Percentiles rank a stretch among this genome's conserved stretches.
phyloP scores from a whole-genome alignment of 2,113 vertebrate species.

The Rhineura floridana region DNA sequence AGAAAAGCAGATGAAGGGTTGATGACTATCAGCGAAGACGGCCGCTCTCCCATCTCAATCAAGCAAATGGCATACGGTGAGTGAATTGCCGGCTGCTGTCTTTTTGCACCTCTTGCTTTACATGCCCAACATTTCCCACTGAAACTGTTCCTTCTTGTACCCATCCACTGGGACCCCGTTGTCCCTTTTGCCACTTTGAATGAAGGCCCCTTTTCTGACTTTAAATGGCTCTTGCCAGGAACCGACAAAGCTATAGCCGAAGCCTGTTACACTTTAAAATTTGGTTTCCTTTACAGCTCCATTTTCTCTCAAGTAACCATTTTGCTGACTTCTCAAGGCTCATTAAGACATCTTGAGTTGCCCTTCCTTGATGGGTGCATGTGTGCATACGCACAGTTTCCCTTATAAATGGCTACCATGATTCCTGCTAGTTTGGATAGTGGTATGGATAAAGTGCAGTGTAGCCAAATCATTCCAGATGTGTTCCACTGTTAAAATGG shows the following conservation, averaged over 20 bases:
- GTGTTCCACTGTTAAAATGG: background rate
- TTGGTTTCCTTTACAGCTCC: background rate
- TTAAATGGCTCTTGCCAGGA: background rate
- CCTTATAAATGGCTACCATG: background rate
- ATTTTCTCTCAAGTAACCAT: background rate
- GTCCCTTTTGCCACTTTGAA: background rate
- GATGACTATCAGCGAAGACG: conserved; percentile 76
- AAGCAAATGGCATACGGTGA: conserved; percentile 82
- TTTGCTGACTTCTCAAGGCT: background rate
- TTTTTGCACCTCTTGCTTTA: background rate
- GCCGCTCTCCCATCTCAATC: conserved; percentile 77
- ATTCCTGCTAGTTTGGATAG: background rate
- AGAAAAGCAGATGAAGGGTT: conserved; percentile 80
- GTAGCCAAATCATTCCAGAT: fast-evolving
- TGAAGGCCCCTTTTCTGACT: background rate
- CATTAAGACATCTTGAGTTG: background rate
- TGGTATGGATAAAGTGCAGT: background rate
- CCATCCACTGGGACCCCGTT: background rate
- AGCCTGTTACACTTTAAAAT: too few relatives aligned
- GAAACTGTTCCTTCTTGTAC: background rate
- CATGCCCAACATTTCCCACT: background rate
- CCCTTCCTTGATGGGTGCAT: background rate
- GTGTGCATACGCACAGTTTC: background rate
- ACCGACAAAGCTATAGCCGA: background rate
- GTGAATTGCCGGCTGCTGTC: fast-evolving